Conservation (phyloP, 2,113 vertebrate species). For the Oostethus manadensis region DNA sequence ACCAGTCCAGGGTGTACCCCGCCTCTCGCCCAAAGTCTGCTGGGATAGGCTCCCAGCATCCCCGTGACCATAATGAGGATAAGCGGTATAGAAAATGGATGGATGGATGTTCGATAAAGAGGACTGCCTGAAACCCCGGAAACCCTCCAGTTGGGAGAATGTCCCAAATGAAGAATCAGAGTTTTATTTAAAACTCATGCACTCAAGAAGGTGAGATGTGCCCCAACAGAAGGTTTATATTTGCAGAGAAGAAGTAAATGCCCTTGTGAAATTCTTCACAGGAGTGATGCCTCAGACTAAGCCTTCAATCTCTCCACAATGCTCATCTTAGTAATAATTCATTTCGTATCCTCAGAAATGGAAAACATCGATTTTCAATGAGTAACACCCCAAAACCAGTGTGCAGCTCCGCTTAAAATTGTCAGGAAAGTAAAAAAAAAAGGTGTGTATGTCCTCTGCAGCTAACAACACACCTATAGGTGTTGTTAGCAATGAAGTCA, state of each 20-base stretch:
- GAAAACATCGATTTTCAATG: conserved; percentile 71
- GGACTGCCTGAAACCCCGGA: conserved; percentile 31
- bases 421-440: conserved; percentile 38
- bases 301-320: conserved; percentile 59
- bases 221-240: conserved; percentile 33
- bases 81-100: no score
- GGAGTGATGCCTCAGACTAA: conserved; percentile 53
- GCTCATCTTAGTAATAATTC: conserved; percentile 66
- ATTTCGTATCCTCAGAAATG: conserved; percentile 65
- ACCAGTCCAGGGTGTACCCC: no score
- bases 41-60: no score
- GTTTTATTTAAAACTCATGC: background rate
- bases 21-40: no score
- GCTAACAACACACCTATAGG: conserved; percentile 10
- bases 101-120: conserved; percentile 60
- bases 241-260: conserved; percentile 42
- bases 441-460: conserved; percentile 4
- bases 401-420: conserved; percentile 28
- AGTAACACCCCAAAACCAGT: conserved; percentile 57
- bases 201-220: conserved; percentile 25
- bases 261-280: conserved; percentile 61
- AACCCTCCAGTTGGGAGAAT: conserved; percentile 1
- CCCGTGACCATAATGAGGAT: no score
- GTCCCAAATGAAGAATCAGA: background rate
- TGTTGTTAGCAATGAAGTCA: conserved; percentile 53